Percentiles rank a stretch among this genome's conserved stretches.
These are phyloP conservation scores for Brachionus asplanchnoidis DNA, from an alignment of 1,140 invertebrate genomes.

Conservation along the genomic window DNA sequence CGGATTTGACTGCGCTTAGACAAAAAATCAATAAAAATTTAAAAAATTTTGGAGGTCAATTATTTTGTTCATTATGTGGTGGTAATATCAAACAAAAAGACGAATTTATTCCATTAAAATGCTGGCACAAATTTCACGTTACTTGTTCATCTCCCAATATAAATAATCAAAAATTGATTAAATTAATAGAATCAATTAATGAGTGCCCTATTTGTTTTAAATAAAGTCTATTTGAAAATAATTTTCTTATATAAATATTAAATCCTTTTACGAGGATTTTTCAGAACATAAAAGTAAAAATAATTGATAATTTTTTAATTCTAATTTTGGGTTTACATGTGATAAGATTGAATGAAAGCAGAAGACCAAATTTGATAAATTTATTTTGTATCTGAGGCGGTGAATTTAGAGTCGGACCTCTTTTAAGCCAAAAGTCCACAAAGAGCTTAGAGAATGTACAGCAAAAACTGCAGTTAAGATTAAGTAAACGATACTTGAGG, in stretches of 20 bases:
- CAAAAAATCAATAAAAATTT: not conserved
- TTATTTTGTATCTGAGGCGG: not conserved
- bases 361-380: too few species aligned
- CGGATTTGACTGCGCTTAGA: not conserved
- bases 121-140: not conserved
- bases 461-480: not conserved
- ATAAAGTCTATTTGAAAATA: too few species aligned
- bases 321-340: not conserved
- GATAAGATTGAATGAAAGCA: not conserved
- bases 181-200: too few species aligned
- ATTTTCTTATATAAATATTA: too few species aligned
- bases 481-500: not conserved
- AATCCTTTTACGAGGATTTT: not conserved
- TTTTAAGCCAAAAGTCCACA: not conserved
- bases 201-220: too few species aligned
- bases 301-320: not conserved
- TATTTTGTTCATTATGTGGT: not conserved
- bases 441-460: not conserved
- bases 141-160: too few species aligned
- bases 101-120: not conserved
- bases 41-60: not conserved
- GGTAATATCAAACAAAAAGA: not conserved
- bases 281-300: not conserved
- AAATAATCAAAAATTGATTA: too few species aligned
- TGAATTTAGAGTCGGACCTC: not conserved